Evolutionary conservation across 2,888 invertebrate species (phyloP).

Genomic region (Temnothorax rugatulus): DNA sequence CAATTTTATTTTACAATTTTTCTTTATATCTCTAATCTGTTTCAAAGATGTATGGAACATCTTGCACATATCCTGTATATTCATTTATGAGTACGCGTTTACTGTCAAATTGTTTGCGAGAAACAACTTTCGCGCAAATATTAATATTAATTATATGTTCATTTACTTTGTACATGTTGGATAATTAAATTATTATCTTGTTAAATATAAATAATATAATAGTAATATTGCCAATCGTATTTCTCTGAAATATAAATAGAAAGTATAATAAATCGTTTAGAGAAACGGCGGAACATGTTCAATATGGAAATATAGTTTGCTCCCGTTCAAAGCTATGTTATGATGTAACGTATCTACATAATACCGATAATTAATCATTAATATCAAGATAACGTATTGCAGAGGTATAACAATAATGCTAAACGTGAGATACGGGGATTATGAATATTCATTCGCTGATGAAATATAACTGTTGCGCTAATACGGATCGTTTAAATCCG

Average conservation of each 20-base stretch:
- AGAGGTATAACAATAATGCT: slow-evolving; percentile 31
- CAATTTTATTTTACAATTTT: neutral
- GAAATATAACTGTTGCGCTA: slow-evolving; percentile 54
- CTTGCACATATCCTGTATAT: neutral
- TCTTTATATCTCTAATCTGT: neutral
- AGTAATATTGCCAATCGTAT: neutral
- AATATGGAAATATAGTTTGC: slow-evolving; percentile 13
- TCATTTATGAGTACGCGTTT: neutral
- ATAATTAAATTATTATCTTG: slow-evolving; percentile 7
- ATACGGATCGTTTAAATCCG: slow-evolving; percentile 48
- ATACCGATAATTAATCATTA: slow-evolving; percentile 38
- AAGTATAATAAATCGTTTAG: slow-evolving; percentile 2
- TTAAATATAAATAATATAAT: slow-evolving; percentile 23
- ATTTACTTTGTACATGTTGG: neutral
- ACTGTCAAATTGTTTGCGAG: neutral
- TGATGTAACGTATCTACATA: slow-evolving; percentile 12
- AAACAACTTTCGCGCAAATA: neutral
- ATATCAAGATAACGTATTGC: slow-evolving; percentile 28
- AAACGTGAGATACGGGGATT: slow-evolving; percentile 11
- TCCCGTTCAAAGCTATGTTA: neutral
- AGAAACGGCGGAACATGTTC: neutral
- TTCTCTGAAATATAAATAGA: neutral
- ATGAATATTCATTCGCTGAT: slow-evolving; percentile 32
- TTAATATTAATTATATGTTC: neutral
- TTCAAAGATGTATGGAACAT: neutral